Percentiles rank a stretch among this genome's conserved stretches.
Evolutionary conservation across 1,140 invertebrate species (phyloP).

Genomic region (Lycorma delicatula): DNA sequence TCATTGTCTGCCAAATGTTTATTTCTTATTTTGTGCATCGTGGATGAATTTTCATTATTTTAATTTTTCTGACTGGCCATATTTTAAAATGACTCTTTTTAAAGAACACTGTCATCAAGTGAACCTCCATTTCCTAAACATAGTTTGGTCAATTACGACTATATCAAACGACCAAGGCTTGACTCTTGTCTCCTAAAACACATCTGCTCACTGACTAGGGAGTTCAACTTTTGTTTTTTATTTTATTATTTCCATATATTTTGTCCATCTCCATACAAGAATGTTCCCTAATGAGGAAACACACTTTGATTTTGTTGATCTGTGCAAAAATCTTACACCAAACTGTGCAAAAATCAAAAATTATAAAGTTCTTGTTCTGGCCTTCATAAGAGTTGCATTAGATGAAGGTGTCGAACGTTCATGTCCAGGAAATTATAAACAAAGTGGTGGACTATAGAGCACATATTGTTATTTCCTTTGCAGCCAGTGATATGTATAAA

Average conservation of each 20-base stretch:
- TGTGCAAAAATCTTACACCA: no score
- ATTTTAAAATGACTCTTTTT: constrained; percentile 1
- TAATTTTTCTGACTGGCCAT: background rate
- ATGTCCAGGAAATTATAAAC: no score
- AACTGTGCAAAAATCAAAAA: no score
- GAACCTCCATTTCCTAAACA: background rate
- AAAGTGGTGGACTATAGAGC: no score
- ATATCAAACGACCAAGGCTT: background rate
- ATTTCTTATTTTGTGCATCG: background rate
- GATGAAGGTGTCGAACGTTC: no score
- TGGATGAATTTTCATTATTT: background rate
- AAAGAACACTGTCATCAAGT: background rate
- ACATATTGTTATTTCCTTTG: no score
- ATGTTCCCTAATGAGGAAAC: background rate
- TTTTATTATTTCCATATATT: background rate
- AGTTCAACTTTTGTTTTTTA: constrained; percentile 4
- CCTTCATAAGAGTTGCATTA: no score
- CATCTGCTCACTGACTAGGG: background rate
- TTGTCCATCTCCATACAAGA: constrained; percentile 1
- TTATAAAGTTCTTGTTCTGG: no score
- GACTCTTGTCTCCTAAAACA: background rate
- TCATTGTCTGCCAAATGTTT: constrained; percentile 6
- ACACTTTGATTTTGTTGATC: no score
- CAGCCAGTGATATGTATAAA: no score
- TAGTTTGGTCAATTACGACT: background rate